Evolutionary conservation across 2,888 invertebrate species (phyloP).

Genomic region (Parelbella ahira): DNA sequence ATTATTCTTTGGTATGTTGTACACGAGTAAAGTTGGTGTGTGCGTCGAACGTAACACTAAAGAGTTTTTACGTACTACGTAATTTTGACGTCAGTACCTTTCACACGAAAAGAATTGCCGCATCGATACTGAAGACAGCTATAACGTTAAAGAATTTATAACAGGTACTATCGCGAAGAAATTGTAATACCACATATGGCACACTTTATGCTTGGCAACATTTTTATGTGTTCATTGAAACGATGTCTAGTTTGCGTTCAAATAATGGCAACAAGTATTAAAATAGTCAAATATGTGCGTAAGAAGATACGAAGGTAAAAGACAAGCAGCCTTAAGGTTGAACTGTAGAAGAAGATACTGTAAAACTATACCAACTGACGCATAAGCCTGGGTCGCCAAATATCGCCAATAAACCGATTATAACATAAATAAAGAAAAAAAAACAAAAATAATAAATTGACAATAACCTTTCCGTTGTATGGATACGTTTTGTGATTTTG

Average conservation of each 20-base stretch:
- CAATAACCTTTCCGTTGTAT: conserved; percentile 28
- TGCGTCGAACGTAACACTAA: conserved; percentile 11
- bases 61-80: conserved; percentile 7
- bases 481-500: too few relatives aligned
- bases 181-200: conserved; percentile 13
- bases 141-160: neutral
- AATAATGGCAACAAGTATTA: conserved; percentile 1
- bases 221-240: conserved; percentile 5
- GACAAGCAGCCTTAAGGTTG: conserved; percentile 32
- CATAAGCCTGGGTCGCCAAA: conserved; percentile 61
- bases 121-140: conserved; percentile 2
- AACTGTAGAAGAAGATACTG: conserved; percentile 29
- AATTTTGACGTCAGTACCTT: too few relatives aligned
- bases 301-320: conserved; percentile 3
- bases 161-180: conserved; percentile 4
- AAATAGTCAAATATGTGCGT: neutral
- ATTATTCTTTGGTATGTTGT: conserved; percentile 6
- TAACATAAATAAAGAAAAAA: conserved; percentile 21
- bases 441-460: conserved; percentile 15
- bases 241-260: conserved; percentile 7
- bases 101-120: conserved; percentile 10
- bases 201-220: conserved; percentile 14
- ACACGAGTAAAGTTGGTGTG: conserved; percentile 4
- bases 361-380: conserved; percentile 43
- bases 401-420: too few relatives aligned